A percentile compares a stretch with the other conserved stretches of the same genome.
phyloP scores from a whole-genome alignment of 1,140 invertebrate species.

The Eciton burchellii region DNA sequence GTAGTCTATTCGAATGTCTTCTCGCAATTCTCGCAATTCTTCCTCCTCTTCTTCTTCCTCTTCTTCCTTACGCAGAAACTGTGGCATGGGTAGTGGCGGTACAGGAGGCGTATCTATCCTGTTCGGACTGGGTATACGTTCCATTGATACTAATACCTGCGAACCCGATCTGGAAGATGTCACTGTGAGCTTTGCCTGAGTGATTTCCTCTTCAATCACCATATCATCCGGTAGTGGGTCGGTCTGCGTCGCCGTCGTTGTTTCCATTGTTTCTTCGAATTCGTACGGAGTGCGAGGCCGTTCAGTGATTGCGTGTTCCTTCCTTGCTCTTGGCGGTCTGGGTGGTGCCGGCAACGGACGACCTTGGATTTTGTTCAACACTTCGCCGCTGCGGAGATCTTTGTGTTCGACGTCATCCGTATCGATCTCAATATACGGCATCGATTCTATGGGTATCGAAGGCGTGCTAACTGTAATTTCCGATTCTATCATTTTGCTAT shows the following conservation, averaged over 20 bases:
- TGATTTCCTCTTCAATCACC: constrained; percentile 88
- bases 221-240: constrained; percentile 92
- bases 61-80: constrained; percentile 44
- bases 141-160: constrained; percentile 82
- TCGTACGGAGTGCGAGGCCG: constrained; percentile 35
- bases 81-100: constrained; percentile 72
- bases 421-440: constrained; percentile 88
- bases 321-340: constrained; percentile 88
- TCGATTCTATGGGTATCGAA: constrained; percentile 78
- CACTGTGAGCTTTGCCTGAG: constrained; percentile 80
- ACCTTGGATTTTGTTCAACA: constrained; percentile 92
- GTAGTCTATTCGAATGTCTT: constrained; percentile 13
- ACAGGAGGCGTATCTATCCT: constrained; percentile 70
- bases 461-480: constrained; percentile 5
- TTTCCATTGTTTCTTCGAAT: constrained; percentile 82
- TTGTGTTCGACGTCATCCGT: constrained; percentile 86
- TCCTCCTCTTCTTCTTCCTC: not conserved
- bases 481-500: not conserved
- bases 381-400: constrained; percentile 89
- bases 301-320: constrained; percentile 24
- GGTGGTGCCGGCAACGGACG: constrained; percentile 93
- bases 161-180: constrained; percentile 81
- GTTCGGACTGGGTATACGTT: constrained; percentile 78
- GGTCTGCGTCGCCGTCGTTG: constrained; percentile 92
- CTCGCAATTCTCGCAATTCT: not conserved